Conservation (phyloP, 1,140 invertebrate species). For the Micrasema minimum region DNA sequence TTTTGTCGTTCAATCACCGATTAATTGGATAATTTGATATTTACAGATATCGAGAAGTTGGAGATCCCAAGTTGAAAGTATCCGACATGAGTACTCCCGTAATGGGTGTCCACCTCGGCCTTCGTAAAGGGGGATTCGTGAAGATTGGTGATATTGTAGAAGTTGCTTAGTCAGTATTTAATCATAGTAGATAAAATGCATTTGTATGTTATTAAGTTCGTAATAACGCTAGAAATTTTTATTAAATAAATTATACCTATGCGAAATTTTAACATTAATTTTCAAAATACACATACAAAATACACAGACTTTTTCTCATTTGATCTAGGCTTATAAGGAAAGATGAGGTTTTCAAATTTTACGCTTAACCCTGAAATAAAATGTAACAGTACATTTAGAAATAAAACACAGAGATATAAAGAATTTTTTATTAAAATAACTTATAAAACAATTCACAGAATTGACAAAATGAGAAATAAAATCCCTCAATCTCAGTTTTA, state of each 20-base stretch:
- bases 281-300: too few relatives aligned
- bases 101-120: constrained; percentile 47
- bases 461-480: not conserved
- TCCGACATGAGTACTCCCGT: constrained; percentile 37
- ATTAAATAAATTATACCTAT: too few relatives aligned
- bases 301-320: too few relatives aligned
- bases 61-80: constrained; percentile 38
- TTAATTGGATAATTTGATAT: constrained; percentile 25
- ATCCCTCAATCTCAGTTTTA: too few relatives aligned
- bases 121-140: constrained; percentile 40
- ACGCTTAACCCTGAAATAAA: too few relatives aligned
- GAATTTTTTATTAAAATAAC: not conserved
- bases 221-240: too few relatives aligned
- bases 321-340: too few relatives aligned
- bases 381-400: not conserved
- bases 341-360: too few relatives aligned
- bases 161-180: constrained; percentile 19
- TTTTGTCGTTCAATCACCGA: too few relatives aligned
- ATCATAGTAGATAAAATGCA: too few relatives aligned
- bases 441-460: constrained; percentile 15
- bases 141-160: constrained; percentile 38
- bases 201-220: too few relatives aligned
- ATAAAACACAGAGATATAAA: not conserved
- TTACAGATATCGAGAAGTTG: constrained; percentile 46
- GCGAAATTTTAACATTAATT: too few relatives aligned